Base-by-base conservation (phyloP, 1,140 invertebrate species). In the Drosophila kanapiae region DNA sequence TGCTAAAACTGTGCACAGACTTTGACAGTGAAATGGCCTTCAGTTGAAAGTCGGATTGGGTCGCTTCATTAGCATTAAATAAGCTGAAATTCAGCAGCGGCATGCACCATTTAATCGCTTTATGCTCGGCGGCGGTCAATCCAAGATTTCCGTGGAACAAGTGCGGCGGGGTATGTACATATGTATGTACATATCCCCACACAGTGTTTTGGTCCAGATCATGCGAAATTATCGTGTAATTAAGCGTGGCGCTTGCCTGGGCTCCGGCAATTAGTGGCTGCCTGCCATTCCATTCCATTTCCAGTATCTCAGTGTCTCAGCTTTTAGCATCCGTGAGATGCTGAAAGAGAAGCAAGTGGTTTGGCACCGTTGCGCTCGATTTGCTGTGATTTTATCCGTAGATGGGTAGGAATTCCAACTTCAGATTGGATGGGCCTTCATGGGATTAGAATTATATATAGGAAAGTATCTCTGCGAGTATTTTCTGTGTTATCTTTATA, bases 1-100 rank as follows among this genome's bases (percentile, higher is more conserved):
- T n/a, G 29, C n/a, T n/a, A n/a, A n/a, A n/a, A n/a, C n/a, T 31
- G 61, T 80, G 63, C 71, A 69, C 78, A 58, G 31, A 31, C 31
- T 75, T 87, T 79, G 83, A 87, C 83, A 80, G 75, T 72, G 79
- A 86, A 87, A 79, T 87, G 82, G 67, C 72, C 75, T 62, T 70
- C 77, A 38, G 58, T 47, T 63, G 65, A 48, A 42, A 60, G 54
- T 77, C 45, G 42, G 65, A 57, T 57, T 75, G 81, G 83, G 75
- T 78, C 78, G 90, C 82, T 85, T 91, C 91, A 92, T 92, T 92
- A 91, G 86, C 91, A 92, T 92, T 91, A 92, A 92, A 92, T 92
- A 91, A 92, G 91, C 91, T 92, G 83, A 92, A 92, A 92, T 92
- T 88, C 91, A 91, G 86, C 84, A 87, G 84, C 80, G 69, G 63